Base-by-base conservation (phyloP, 2,797 vertebrate genomes). In the Anguilla marmorata region DNA sequence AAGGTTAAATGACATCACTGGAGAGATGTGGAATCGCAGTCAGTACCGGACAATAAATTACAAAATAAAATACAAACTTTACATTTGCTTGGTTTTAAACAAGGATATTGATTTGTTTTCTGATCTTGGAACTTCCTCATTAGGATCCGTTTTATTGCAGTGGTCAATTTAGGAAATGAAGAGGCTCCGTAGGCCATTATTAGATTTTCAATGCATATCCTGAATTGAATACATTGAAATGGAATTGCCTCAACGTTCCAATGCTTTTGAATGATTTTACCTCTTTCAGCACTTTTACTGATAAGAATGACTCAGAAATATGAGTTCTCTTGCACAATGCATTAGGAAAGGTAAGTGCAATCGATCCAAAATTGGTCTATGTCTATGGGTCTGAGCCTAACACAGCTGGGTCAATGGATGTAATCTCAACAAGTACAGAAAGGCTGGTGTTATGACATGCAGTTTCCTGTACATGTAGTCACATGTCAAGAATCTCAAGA, bases 1-100 rank as follows among this genome's bases (percentile, higher is more conserved):
- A n/a, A n/a, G n/a, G n/a, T 89, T 88, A 90, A 88, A 86, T 89
- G 85, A 89, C 79, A 82, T 41, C 50, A 27, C 85, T 69, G 30
- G 58, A 45, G 80, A 72, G 24, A 69, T 41, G 41, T 60, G 27
- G 60, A n/a, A 12, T 54, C 63, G 52, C 66, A 87, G 69, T 87
- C n/a, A 41, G 37, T 69, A 9, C 41, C 84, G 87, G 87, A 84
- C 21, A 63, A 19, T 58, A 84, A 60, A 84, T 69, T 24, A 58
- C 27, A 52, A 83, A 63, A 19, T 58, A 84, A 60, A 84, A 52
- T 24, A 58, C 27, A 52, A 83, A 16, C 24, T 69, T 69, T 24
- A 69, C 7, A 45, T 14, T 84, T 45, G 24, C 14, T 66, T 2
- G 45, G 79, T 66, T 30, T 69, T 52, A 24, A 60, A 27, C 66